A percentile compares a stretch with the other conserved stretches of the same genome.
These are phyloP conservation scores for Bergia puertoricense DNA, from an alignment of 92 coral and sea anemone genomes.

Conservation along the genomic window DNA sequence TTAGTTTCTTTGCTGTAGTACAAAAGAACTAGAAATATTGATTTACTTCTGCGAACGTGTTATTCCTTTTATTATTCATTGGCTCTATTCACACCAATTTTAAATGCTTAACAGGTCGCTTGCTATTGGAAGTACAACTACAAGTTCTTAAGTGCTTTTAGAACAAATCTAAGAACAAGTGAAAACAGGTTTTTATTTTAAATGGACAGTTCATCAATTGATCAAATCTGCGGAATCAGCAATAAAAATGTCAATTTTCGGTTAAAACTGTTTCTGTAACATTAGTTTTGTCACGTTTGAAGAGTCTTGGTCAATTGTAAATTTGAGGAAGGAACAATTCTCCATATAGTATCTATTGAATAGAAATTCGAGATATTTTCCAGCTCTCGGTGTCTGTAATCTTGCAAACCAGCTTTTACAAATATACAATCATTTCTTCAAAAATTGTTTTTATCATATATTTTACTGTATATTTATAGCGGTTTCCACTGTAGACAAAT, in stretches of 20 bases:
- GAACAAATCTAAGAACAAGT: constrained; percentile 7
- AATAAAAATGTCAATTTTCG: constrained; percentile 13
- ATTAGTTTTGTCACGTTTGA: constrained; percentile 5
- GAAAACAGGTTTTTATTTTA: constrained; percentile 6
- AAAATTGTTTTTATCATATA: not conserved
- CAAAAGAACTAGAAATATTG: constrained; percentile 35
- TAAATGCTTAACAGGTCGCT: constrained; percentile 25
- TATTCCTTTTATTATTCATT: constrained; percentile 20
- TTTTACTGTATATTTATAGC: not conserved
- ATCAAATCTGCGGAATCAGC: constrained; percentile 26
- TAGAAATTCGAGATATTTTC: not conserved
- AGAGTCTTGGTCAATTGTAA: not conserved
- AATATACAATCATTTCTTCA: not conserved
- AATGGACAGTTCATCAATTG: constrained; percentile 21
- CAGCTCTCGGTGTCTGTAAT: too few relatives aligned
- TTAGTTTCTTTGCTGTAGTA: constrained; percentile 11
- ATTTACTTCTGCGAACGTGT: constrained; percentile 27
- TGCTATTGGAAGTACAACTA: not conserved
- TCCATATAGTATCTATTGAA: not conserved
- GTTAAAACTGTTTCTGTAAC: constrained; percentile 21
- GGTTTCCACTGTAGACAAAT: constrained; percentile 43
- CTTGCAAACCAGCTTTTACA: not conserved
- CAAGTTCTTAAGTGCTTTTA: not conserved
- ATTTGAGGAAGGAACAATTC: not conserved
- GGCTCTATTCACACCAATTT: constrained; percentile 6